These are phyloP conservation scores for Yponomeuta cagnagella DNA, from an alignment of 2,888 invertebrate genomes.

Conservation along the genomic window DNA sequence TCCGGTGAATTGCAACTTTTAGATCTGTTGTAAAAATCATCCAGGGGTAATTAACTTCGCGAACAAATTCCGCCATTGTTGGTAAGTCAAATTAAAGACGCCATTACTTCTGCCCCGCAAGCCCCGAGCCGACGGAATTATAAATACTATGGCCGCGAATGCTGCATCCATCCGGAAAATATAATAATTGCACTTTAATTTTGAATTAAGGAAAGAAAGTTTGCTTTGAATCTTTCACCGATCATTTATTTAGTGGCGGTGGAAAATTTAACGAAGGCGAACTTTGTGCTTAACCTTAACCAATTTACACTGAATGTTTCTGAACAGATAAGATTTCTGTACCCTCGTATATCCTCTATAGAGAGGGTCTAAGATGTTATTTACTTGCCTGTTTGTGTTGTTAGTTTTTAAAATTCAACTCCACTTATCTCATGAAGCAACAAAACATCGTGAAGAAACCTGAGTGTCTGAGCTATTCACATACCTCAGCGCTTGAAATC, in stretches of 20 bases:
- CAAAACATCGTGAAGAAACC: too few relatives aligned
- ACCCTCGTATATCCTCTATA: too few relatives aligned
- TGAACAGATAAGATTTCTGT: too few relatives aligned
- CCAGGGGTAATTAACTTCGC: not conserved
- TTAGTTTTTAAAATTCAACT: too few relatives aligned
- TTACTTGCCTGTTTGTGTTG: too few relatives aligned
- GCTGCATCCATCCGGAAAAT: not conserved
- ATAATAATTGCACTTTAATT: not conserved
- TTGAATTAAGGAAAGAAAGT: not conserved
- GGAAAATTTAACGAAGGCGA: not conserved
- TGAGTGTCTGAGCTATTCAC: too few relatives aligned
- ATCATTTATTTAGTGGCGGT: not conserved
- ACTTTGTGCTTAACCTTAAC: not conserved
- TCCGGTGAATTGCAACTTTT: too few relatives aligned
- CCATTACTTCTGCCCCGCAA: not conserved
- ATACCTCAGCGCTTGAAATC: too few relatives aligned
- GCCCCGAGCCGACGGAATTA: not conserved
- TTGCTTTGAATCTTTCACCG: not conserved
- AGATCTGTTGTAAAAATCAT: not conserved
- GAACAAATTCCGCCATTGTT: not conserved
- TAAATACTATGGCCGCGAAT: not conserved
- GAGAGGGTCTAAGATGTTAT: too few relatives aligned
- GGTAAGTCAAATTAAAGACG: conserved; percentile 1
- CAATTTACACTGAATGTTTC: too few relatives aligned
- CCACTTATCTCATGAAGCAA: too few relatives aligned